These are phyloP conservation scores for Dicycla oo DNA, from an alignment of 2,888 invertebrate species.

Conservation along the genomic window DNA sequence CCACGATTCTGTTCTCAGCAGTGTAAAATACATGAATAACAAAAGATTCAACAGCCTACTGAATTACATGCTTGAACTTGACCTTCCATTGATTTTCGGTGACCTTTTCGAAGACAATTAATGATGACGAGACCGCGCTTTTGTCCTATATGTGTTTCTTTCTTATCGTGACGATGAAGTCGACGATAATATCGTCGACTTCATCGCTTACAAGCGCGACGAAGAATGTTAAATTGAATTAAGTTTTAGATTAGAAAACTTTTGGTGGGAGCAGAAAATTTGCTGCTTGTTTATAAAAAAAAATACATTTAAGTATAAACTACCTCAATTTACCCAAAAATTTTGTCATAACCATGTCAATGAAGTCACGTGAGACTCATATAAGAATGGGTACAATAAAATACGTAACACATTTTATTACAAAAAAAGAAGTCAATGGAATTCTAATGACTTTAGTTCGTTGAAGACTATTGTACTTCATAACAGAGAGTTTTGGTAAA, in stretches of 20 bases:
- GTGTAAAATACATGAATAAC: background rate
- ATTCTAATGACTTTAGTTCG: background rate
- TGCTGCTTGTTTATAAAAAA: background rate
- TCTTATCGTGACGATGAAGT: too few relatives aligned
- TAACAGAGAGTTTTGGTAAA: background rate
- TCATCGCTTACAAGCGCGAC: conserved; percentile 15
- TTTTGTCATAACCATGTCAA: background rate
- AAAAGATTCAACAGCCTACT: conserved; percentile 11
- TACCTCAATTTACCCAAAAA: background rate
- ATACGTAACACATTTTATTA: background rate
- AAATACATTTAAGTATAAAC: background rate
- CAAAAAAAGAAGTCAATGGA: background rate
- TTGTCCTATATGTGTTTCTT: conserved; percentile 27
- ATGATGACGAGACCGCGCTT: conserved; percentile 39
- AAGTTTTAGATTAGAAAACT: conserved; percentile 23
- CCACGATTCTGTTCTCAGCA: background rate
- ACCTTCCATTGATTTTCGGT: conserved; percentile 44
- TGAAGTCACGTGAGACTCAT: background rate
- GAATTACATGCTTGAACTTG: conserved; percentile 36
- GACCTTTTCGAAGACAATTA: conserved; percentile 53
- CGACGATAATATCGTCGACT: conserved; percentile 36
- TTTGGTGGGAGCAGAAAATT: conserved; percentile 8
- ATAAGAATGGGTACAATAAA: background rate
- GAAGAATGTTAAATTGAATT: conserved; percentile 21
- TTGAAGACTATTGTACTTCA: background rate